phyloP scores from a whole-genome alignment of 2,888 invertebrate genomes.

The Parnassius mnemosyne region DNA sequence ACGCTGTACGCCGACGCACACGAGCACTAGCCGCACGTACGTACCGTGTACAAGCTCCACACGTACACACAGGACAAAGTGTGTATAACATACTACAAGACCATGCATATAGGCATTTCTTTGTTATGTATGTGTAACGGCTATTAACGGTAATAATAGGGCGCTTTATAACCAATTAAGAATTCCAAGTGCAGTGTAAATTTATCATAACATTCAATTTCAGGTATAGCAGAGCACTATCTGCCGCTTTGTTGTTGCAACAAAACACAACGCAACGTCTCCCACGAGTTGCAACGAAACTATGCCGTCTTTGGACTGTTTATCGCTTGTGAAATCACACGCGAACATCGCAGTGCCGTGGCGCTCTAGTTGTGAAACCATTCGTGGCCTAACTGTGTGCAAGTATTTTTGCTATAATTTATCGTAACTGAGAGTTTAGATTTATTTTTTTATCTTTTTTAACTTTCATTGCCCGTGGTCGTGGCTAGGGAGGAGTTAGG shows the following conservation, averaged over 20 bases:
- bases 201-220: not conserved
- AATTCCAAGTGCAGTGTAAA: too few relatives aligned
- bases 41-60: too few relatives aligned
- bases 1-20: too few relatives aligned
- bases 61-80: too few relatives aligned
- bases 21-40: too few relatives aligned
- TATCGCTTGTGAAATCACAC: conserved; percentile 2
- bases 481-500: conserved; percentile 49
- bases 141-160: too few relatives aligned
- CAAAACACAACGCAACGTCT: not conserved
- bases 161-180: too few relatives aligned
- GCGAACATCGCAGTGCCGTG: conserved; percentile 7
- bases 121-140: too few relatives aligned
- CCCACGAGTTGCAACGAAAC: not conserved
- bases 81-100: too few relatives aligned
- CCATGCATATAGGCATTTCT: too few relatives aligned
- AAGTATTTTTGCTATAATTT: conserved; percentile 81
- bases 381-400: conserved; percentile 43
- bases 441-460: conserved; percentile 63
- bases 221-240: conserved; percentile 9
- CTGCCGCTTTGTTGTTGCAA: conserved; percentile 10
- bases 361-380: conserved; percentile 26
- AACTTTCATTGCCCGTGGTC: conserved; percentile 32
- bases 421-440: conserved; percentile 63
- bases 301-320: conserved; percentile 2